Evolutionary conservation across 2,797 vertebrate species (phyloP), one percentile per base, ranked within the genome.

Genomic region (Pampus argenteus): DNA sequence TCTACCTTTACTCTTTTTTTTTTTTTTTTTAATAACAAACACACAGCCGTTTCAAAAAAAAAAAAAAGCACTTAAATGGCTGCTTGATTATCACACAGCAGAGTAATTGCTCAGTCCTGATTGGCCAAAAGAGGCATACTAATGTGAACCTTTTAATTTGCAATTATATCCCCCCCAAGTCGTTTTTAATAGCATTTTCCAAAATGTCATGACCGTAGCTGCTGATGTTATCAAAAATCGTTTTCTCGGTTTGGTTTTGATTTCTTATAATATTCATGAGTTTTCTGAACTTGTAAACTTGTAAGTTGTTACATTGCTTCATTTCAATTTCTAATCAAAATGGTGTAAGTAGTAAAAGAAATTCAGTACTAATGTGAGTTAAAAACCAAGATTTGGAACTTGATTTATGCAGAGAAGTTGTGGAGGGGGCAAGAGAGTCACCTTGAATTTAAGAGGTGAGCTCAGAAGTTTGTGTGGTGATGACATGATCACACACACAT

Each of bases 371-470:
- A 14, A 11, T 57, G 44, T 51, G 20, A 8, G 7, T 58, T 60
- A 28, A 34, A 71, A 69, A 49, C 23, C 22, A 23, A 22, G 34
- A 79, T 67, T 76, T 56, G 68, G 13, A 63, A 0, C 8, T 65
- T 71, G 9, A 63, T 71, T 78, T 22, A 61, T 66, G 49, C 28
- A 8, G 40, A 54, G 7, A 9, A 34, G 22, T 55, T 26, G 31
- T 29, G n/a, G 20, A 55, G 29, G 3, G 36, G 17, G n/a, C n/a
- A n/a, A n/a, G n/a, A n/a, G 10, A 45, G 47, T 79, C 75, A 80
- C 76, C 75, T 85, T 85, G 55, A 67, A 60, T 70, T 6, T 5
- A 60, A 34, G 49, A 68, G 66, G 70, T 62, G 60, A 63, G 31
- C 51, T 74, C 28, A 59, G 54, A 14, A 2, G 78, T 71, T 42